Evolutionary conservation across 2,888 invertebrate genomes (phyloP).

Genomic region (Lutraria lutraria): DNA sequence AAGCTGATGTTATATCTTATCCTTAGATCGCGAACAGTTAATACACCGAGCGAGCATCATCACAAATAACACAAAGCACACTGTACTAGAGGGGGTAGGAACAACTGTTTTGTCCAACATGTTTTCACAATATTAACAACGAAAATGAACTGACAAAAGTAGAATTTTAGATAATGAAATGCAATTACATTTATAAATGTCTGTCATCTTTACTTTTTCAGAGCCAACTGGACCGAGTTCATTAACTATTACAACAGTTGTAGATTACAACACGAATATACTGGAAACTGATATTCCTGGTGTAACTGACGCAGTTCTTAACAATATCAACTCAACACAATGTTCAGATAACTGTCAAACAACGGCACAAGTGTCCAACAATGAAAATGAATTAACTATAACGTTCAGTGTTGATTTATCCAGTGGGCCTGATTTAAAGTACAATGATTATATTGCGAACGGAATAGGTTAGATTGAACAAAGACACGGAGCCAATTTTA

Average conservation of each 20-base stretch:
- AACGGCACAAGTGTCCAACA: neutral
- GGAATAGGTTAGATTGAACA: conserved; percentile 3
- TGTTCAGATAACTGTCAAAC: conserved; percentile 19
- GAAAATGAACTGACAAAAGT: too few relatives aligned
- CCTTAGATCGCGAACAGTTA: too few relatives aligned
- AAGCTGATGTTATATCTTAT: too few relatives aligned
- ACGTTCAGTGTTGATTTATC: conserved; percentile 2
- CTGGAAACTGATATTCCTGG: neutral
- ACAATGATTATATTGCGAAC: neutral
- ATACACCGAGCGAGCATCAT: too few relatives aligned
- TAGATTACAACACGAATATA: neutral
- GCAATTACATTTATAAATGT: neutral
- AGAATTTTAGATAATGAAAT: too few relatives aligned
- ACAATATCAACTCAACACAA: neutral
- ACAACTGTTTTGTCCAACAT: too few relatives aligned
- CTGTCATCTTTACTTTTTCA: neutral
- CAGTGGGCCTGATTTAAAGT: conserved; percentile 28
- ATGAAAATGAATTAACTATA: neutral
- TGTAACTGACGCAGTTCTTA: neutral
- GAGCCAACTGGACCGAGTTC: neutral
- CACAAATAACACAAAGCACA: too few relatives aligned
- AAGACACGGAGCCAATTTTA: too few relatives aligned
- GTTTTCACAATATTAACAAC: too few relatives aligned
- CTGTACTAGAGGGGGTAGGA: too few relatives aligned
- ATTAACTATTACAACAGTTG: neutral